Conservation (phyloP, 1,140 invertebrate species). For the Leptopilina clavipes region DNA sequence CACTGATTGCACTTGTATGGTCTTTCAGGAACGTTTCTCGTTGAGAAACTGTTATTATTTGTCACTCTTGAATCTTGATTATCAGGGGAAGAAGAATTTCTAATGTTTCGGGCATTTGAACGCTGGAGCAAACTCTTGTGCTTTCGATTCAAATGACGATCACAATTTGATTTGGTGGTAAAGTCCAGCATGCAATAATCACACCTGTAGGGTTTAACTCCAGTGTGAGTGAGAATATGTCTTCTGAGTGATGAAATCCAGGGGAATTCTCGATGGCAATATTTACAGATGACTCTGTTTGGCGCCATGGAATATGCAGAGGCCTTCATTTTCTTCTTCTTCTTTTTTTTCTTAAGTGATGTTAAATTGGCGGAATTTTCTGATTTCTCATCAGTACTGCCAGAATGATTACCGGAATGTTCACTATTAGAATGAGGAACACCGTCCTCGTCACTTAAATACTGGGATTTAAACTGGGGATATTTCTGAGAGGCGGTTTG, state of each 20-base stretch:
- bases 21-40: slow-evolving; percentile 85
- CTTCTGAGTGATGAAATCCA: slow-evolving; percentile 95
- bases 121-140: slow-evolving; percentile 77
- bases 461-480: slow-evolving; percentile 78
- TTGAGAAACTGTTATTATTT: slow-evolving; percentile 73
- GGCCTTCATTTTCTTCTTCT: slow-evolving; percentile 79
- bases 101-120: slow-evolving; percentile 56
- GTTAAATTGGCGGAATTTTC: slow-evolving; percentile 71
- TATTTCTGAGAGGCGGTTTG: slow-evolving; percentile 87
- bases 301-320: slow-evolving; percentile 97
- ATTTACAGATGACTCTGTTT: slow-evolving; percentile 93
- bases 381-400: slow-evolving; percentile 82
- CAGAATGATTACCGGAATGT: slow-evolving; percentile 81
- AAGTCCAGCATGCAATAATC: slow-evolving; percentile 93
- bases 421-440: slow-evolving; percentile 84
- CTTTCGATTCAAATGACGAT: slow-evolving; percentile 92
- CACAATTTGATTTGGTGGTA: slow-evolving; percentile 98
- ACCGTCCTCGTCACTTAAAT: slow-evolving; percentile 83
- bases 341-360: slow-evolving; percentile 52
- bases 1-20: slow-evolving; percentile 90
- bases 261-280: slow-evolving; percentile 93
- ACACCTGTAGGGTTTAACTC: slow-evolving; percentile 97
- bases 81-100: slow-evolving; percentile 67
- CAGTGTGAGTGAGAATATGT: slow-evolving; percentile 95
- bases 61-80: slow-evolving; percentile 64